Percentiles rank a stretch among this genome's conserved stretches.
phyloP scores from a whole-genome alignment of 1,140 invertebrate species.

The Leptonema lineaticorne region DNA sequence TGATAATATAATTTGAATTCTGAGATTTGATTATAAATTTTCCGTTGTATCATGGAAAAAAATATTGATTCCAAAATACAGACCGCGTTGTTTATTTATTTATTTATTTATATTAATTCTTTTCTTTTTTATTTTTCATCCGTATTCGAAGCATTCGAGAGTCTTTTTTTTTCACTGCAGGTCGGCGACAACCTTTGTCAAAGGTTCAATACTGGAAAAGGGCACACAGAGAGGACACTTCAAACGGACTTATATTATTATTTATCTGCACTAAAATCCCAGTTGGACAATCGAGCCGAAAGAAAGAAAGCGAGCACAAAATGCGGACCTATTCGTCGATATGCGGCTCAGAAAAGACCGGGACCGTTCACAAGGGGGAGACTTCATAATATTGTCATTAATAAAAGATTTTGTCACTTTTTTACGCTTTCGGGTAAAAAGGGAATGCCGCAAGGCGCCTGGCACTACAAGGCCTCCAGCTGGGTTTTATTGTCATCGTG shows the following conservation, averaged over 20 bases:
- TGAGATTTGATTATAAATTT: too few relatives aligned
- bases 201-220: too few relatives aligned
- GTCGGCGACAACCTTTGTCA: constrained; percentile 21
- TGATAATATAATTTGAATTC: too few relatives aligned
- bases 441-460: constrained; percentile 27
- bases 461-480: constrained; percentile 23
- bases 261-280: constrained; percentile 24
- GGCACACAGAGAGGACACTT: neutral
- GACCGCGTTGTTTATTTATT: too few relatives aligned
- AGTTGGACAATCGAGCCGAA: neutral
- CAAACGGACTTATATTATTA: constrained; percentile 22
- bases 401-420: constrained; percentile 34
- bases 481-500: constrained; percentile 21
- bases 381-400: constrained; percentile 34
- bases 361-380: too few relatives aligned
- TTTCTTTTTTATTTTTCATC: too few relatives aligned
- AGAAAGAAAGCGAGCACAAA: too few relatives aligned
- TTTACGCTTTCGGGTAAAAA: constrained; percentile 8
- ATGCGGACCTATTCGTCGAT: neutral
- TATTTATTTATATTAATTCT: too few relatives aligned
- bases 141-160: too few relatives aligned
- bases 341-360: neutral
- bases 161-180: too few relatives aligned
- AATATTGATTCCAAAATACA: too few relatives aligned
- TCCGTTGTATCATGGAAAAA: too few relatives aligned